Conservation (phyloP, 2,888 invertebrate species). For the Drosophila yooni region DNA sequence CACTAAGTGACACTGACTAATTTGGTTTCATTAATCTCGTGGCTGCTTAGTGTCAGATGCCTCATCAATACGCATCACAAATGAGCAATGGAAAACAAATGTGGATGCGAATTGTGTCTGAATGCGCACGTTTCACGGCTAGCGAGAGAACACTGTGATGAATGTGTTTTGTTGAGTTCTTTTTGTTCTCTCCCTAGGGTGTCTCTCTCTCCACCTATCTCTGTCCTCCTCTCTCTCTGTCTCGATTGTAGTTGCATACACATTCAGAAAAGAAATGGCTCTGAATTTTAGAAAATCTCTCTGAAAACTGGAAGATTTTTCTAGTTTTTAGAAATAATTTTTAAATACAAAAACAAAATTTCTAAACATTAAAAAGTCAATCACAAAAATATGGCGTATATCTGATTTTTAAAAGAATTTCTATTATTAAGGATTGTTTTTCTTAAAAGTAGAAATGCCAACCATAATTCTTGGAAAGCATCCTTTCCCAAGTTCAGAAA, state of each 20-base stretch:
- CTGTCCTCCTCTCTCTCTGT: neutral
- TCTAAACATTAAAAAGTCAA: too few relatives aligned
- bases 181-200: conserved; percentile 6
- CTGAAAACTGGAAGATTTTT: neutral
- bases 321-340: neutral
- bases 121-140: conserved; percentile 6
- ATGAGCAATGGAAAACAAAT: conserved; percentile 35
- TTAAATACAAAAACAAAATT: too few relatives aligned
- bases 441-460: too few relatives aligned
- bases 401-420: too few relatives aligned
- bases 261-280: neutral
- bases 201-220: neutral
- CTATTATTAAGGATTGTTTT: too few relatives aligned
- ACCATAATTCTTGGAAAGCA: neutral
- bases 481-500: neutral
- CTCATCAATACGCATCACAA: conserved; percentile 73
- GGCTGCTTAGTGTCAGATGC: conserved; percentile 72
- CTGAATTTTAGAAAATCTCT: neutral
- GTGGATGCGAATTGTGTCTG: conserved; percentile 5
- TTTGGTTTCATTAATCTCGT: conserved; percentile 70
- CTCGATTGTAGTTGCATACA: conserved; percentile 43
- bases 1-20: conserved; percentile 79
- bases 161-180: conserved; percentile 35
- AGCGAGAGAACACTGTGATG: conserved; percentile 40
- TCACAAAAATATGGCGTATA: too few relatives aligned